Base-by-base conservation (phyloP, 2,888 invertebrate species). In the Plagiodera versicolora region DNA sequence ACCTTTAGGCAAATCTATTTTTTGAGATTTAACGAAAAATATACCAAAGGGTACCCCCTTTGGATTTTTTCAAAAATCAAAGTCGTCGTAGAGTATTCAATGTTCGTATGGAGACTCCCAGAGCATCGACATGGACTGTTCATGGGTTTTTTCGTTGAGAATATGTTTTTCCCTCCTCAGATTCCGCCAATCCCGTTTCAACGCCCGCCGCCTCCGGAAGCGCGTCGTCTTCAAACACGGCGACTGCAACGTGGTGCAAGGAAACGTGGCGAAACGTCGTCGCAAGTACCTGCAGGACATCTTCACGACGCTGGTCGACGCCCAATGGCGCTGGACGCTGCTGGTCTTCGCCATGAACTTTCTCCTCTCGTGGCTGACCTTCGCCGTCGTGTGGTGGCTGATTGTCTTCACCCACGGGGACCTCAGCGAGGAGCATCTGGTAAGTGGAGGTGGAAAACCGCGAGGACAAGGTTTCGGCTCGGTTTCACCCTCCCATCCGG, bases 221-320 rank as follows among this genome's bases (percentile, higher is more conserved):
- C 87, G 98, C 77, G 93, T 98, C 63, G 94, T 98, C 70, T 94
- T 95, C 83, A 98, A 98, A 81, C 96, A 97, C 82, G 98, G 98
- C 67, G 97, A 97, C 81, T 96, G 96, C 83, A 98, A 98, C 83
- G 94, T 98, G 69, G 92, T 94, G 68, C 95, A 96, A 82, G 94
- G 93, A 75, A 89, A 89, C 83, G 95, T 98, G 75, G 92, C 95
- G 68, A 97, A 97, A 83, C 86, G 95, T 79, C 86, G 94, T 75
- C 88, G 95, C 77, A 89, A 94, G 78, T 98, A 96, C 85, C 85
- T 98, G 73, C 94, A 95, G 74, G 85, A 80, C 66, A 80, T 80
- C 60, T 81, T 81, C 72, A 81, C 81, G 16, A 81, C 80, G 5
- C 83, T 97, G 73, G 93, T 98, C 68, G 96, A 95, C 79, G 86